Evolutionary conservation across 2,113 vertebrate species (phyloP).

Genomic region (Ctenomys sociabilis): DNA sequence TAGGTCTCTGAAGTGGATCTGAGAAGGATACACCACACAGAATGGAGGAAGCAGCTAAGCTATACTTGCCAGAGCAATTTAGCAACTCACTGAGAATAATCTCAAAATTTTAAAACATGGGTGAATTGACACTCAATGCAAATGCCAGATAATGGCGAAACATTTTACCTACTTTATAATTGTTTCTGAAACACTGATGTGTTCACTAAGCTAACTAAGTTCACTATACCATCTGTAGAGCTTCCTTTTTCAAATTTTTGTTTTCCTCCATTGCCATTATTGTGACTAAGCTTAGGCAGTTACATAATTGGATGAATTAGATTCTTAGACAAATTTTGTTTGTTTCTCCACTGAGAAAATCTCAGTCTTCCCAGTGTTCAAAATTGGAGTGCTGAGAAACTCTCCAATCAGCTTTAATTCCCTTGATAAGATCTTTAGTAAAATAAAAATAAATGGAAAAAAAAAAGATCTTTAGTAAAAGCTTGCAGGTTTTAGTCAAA

Average conservation of each 20-base stretch:
- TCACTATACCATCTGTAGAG: neutral
- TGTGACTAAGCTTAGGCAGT: neutral
- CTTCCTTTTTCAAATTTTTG: neutral
- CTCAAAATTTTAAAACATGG: neutral
- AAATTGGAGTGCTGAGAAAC: slow-evolving; percentile 23
- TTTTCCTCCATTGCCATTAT: neutral
- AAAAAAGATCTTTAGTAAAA: neutral
- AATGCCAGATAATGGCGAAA: neutral
- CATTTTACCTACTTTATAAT: neutral
- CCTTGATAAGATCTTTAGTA: neutral
- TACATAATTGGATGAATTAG: neutral
- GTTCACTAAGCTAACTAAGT: neutral
- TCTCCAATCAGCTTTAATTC: neutral
- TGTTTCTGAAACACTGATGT: neutral
- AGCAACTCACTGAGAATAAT: neutral
- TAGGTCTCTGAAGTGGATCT: neutral
- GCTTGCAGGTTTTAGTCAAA: neutral
- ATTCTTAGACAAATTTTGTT: neutral
- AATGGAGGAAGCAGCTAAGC: rapidly evolving
- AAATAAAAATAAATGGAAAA: too few species aligned
- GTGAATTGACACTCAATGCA: neutral
- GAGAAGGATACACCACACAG: neutral
- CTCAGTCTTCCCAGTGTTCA: neutral
- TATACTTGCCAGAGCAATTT: neutral
- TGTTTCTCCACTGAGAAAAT: neutral